phyloP scores from a whole-genome alignment of 2,888 invertebrate species.

The Zonitis immaculata region DNA sequence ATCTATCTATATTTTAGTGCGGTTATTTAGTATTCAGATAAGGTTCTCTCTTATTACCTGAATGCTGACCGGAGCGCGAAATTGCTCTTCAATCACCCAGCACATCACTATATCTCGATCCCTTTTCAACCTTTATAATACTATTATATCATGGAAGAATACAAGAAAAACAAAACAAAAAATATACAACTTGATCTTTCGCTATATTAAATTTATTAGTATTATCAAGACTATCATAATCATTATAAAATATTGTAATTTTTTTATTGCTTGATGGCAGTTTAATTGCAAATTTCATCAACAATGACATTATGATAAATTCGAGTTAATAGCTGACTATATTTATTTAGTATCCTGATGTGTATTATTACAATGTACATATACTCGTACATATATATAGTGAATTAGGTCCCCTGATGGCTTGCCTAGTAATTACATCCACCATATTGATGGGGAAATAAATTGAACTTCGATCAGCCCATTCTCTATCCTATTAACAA shows the following conservation, averaged over 20 bases:
- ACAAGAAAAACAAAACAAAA: neutral
- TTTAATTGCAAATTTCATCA: too few species aligned
- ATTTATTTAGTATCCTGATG: constrained; percentile 24
- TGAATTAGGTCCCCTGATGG: constrained; percentile 28
- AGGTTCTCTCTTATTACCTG: constrained; percentile 29
- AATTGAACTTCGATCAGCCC: constrained; percentile 39
- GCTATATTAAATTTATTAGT: too few species aligned
- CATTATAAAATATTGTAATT: too few species aligned
- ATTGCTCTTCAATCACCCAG: constrained; percentile 29
- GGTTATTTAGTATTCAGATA: constrained; percentile 33
- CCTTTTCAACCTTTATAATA: constrained; percentile 11
- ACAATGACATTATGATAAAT: neutral
- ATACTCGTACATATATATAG: constrained; percentile 27
- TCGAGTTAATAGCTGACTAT: neutral
- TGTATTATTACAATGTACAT: constrained; percentile 25
- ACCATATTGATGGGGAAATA: constrained; percentile 41
- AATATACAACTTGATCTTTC: constrained; percentile 17
- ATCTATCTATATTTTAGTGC: neutral
- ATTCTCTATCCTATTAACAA: constrained; percentile 30
- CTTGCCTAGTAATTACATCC: constrained; percentile 36
- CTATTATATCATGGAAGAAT: constrained; percentile 14
- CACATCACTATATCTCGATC: constrained; percentile 9
- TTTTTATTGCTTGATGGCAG: too few species aligned
- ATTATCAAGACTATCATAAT: too few species aligned
- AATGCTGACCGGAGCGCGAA: constrained; percentile 36